Base-by-base conservation (phyloP, 2,113 vertebrate species). In the Fregetta grallaria region DNA sequence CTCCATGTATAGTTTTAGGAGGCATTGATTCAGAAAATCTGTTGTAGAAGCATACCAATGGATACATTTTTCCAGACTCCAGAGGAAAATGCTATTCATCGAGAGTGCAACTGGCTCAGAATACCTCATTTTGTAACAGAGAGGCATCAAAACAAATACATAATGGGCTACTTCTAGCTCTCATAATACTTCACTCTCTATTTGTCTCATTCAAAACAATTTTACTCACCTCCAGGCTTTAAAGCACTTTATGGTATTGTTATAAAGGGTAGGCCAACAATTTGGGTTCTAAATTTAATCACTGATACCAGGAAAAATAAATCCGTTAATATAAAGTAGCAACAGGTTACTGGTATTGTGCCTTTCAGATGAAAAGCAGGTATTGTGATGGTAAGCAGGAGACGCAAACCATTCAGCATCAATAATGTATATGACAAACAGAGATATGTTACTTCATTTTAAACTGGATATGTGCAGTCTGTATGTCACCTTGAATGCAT, bases 1-100 rank as follows among this genome's bases (percentile, higher is more conserved):
- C 38, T 95, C 14, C 42, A 34, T 72, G 42, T 81, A 55, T 80
- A 53, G 67, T 88, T 86, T 92, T 63, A 86, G 72, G 49, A 91
- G 45, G 58, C 23, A 86, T 88, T 88, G 85, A 70, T 81, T 94
- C n/a, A 81, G 72, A 44, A 94, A 94, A 73, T 80, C n/a, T 84
- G 36, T 86, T 84, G 26, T 58, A 88, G 76, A 92, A 90, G 26
- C 15, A n/a, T 75, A 61, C 45, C 56, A 63, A 18, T 76, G 47
- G 52, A 73, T 55, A 66, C 3, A n/a, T 75, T 88, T 94, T 94
- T 84, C 42, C 32, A 67, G 53, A 79, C 26, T 94, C 23, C n/a
- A 82, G 15, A 63, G 44, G 65, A 85, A 78, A 86, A 73, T 73
- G 44, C 30, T 56, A 7, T 83, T 91, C 44, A 83, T 72, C 6